Evolutionary conservation across 2,888 invertebrate species (phyloP), one percentile per base, ranked within the genome.

Genomic region (Hydrotaea diabolus): DNA sequence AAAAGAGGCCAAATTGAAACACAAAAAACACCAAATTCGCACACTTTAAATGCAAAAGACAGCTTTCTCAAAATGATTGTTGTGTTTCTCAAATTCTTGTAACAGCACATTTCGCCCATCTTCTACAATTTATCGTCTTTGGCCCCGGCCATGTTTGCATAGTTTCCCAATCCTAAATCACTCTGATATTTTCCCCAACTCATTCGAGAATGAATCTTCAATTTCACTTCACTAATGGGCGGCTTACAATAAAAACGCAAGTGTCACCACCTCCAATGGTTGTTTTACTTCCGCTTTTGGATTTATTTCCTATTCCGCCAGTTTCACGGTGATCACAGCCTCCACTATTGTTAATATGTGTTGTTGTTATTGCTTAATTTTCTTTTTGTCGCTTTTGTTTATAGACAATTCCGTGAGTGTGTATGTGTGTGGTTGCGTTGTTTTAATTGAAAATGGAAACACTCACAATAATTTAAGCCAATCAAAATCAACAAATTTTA

Each of bases 401-500:
- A 71, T 72, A 57, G 74, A 80, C 17, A 57, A 76, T 79, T 69
- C 8, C 11, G 46, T 66, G 55, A 55, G 66, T 69, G 23, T 72
- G 55, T 26, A 15, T 81, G 72, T 78, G 31, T 73, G 73, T 66
- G 81, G 72, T 76, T 69, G 73, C 57, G 81, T 72, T 39, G 26
- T 66, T 77, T 80, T 77, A 71, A 26, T 66, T 77, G 13, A 15
- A 49, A 39, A 74, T 55, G 55, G 49, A 66, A 79, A 81, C n/a
- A 76, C 23, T 39, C 75, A 81, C n/a, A 81, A 81, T 55, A 84
- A 79, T 81, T 81, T 81, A 73, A 83, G 59, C 80, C 80, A 83
- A 84, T 84, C 76, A 78, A 72, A 81, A 84, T 66, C 53, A 66
- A 75, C 76, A 76, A 64, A 57, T 69, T 39, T 77, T 75, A 74